Evolutionary conservation across 2,113 vertebrate genomes (phyloP).

Genomic region (Rhineura floridana): DNA sequence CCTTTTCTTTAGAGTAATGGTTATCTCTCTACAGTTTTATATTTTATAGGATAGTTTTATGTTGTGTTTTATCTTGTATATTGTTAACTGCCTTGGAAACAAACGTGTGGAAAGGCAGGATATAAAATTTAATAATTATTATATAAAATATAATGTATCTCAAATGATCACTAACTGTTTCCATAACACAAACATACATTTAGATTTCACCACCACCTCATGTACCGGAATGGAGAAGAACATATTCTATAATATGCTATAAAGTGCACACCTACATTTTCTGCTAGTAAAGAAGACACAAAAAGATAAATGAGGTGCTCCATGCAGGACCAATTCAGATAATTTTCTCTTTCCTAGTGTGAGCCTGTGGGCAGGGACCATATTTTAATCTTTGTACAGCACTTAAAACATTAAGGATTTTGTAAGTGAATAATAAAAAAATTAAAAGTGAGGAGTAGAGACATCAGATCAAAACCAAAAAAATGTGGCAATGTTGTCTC

Average conservation of each 20-base stretch:
- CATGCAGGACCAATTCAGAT: neutral
- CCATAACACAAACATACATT: neutral
- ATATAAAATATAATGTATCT: too few relatives aligned
- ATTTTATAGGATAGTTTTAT: neutral
- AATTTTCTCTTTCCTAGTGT: neutral
- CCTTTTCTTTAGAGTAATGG: too few relatives aligned
- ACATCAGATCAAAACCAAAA: neutral
- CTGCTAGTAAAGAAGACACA: neutral
- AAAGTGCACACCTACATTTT: neutral
- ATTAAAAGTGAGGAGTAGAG: rapidly evolving
- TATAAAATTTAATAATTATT: neutral
- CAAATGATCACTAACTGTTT: too few relatives aligned
- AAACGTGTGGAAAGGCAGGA: neutral
- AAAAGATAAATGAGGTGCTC: neutral
- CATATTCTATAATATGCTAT: neutral
- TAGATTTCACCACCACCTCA: neutral
- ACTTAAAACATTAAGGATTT: too few relatives aligned
- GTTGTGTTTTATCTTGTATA: neutral
- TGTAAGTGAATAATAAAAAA: conserved; percentile 30
- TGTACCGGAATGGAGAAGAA: neutral
- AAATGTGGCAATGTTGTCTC: too few relatives aligned
- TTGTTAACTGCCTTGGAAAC: neutral
- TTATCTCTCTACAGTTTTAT: neutral
- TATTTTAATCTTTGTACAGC: too few relatives aligned
- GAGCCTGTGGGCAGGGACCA: too few relatives aligned